Base-by-base conservation (phyloP, 2,797 vertebrate species). In the Aratinga solstitialis region DNA sequence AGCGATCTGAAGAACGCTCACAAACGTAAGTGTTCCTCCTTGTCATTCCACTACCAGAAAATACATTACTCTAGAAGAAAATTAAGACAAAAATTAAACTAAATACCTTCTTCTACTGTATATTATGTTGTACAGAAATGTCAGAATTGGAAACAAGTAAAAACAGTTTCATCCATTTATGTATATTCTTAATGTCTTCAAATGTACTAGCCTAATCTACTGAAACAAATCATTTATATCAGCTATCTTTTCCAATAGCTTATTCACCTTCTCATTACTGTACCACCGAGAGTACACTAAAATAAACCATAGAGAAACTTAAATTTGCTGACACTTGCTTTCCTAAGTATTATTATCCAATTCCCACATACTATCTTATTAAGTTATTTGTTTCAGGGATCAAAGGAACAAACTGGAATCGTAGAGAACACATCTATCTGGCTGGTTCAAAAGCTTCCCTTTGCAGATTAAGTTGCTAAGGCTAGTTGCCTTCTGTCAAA, bases 11-110 rank as follows among this genome's bases (percentile, higher is more conserved):
- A 93, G 98, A 98, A 83, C 99, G 98, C 67, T 99, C 99, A 94
- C 99, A 99, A 72, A 99, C 99, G 0, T 99, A 99, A 0, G 99
- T 99, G 96, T 99, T 98, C 89, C 98, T 98, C 84, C 98, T 97
- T 7, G 98, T 98, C 99, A 99, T 99, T 51, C 99, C 99, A 66
- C 98, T 99, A 67, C 98, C 98, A 68, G 98, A 91, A 93, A 98
- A 98, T 8, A 97, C 88, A 10, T 98, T 98, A 88, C 97, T 98
- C 98, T 98, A 82, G 58, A 90, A 91, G 43, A 62, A 72, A 91
- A 89, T 90, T 6, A 74, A 68, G n/a, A 93, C 4, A 13, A 29
- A 80, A 92, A 50, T 90, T 40, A 85, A 53, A 54, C 59, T 13
- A 82, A 86, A 38, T 75, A 43, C 40, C 81, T 90, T 84, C 6